phyloP scores from a whole-genome alignment of 2,888 invertebrate genomes.

The Herminia tarsipennalis region DNA sequence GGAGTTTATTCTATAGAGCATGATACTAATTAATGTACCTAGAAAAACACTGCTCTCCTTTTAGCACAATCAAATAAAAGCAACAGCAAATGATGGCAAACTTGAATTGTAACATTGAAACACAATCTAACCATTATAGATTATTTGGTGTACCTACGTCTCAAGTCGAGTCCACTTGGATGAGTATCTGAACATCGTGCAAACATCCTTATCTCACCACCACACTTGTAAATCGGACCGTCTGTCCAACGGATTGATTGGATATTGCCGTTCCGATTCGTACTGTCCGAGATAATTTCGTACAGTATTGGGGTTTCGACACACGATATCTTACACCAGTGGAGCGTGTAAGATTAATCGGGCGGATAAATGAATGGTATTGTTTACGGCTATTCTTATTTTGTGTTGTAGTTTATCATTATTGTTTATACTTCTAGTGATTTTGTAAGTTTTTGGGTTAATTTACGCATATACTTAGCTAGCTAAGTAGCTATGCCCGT shows the following conservation, averaged over 20 bases:
- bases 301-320: slow-evolving; percentile 17
- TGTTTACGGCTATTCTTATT: neutral
- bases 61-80: too few relatives aligned
- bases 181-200: neutral
- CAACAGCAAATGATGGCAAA: too few relatives aligned
- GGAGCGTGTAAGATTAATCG: slow-evolving; percentile 33
- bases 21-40: too few relatives aligned
- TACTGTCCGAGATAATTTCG: slow-evolving; percentile 17
- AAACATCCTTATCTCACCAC: slow-evolving; percentile 6
- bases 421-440: neutral
- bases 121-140: too few relatives aligned
- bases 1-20: too few relatives aligned
- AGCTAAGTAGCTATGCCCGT: too few relatives aligned
- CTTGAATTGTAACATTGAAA: too few relatives aligned
- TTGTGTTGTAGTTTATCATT: neutral
- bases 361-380: slow-evolving; percentile 1
- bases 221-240: slow-evolving; percentile 27
- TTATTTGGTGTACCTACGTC: too few relatives aligned
- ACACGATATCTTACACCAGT: slow-evolving; percentile 30
- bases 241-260: slow-evolving; percentile 33
- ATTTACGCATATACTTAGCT: too few relatives aligned
- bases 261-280: slow-evolving; percentile 33
- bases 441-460: neutral
- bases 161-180: neutral
- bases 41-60: too few relatives aligned